Conservation (phyloP, 2,113 vertebrate species). For the Psephotus haematonotus region DNA sequence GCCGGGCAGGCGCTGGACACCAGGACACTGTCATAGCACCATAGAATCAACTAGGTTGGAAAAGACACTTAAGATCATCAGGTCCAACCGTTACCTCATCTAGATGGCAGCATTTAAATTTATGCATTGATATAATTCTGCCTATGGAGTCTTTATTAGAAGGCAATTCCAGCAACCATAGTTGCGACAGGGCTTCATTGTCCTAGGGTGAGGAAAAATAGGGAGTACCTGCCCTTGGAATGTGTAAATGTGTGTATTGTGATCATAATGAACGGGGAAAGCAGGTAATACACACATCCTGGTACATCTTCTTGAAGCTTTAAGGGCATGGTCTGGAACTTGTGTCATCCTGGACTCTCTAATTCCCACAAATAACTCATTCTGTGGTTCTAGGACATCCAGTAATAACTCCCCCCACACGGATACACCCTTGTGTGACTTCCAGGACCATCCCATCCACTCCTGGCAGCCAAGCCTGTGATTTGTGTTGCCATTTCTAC, state of each 20-base stretch:
- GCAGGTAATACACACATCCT: background rate
- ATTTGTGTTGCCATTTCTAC: background rate
- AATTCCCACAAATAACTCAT: background rate
- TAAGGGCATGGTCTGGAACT: background rate
- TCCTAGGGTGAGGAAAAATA: background rate
- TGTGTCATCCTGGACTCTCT: background rate
- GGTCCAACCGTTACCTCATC: background rate
- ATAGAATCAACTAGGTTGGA: background rate
- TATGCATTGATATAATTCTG: background rate
- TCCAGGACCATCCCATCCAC: background rate
- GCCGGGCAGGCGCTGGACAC: accelerated
- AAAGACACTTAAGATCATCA: accelerated
- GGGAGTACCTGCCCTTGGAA: background rate
- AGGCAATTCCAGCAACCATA: background rate
- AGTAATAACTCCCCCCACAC: background rate
- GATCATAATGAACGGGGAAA: accelerated
- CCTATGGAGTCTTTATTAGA: background rate
- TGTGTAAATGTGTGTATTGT: background rate
- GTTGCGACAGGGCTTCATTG: background rate
- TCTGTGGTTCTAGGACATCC: background rate
- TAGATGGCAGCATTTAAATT: background rate
- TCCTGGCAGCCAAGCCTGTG: background rate
- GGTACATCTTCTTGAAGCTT: background rate
- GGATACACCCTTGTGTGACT: background rate
- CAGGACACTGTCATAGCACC: accelerated